These are phyloP conservation scores for Rhabdophis nuchalis DNA, from an alignment of 2,797 vertebrate species.

Conservation along the genomic window DNA sequence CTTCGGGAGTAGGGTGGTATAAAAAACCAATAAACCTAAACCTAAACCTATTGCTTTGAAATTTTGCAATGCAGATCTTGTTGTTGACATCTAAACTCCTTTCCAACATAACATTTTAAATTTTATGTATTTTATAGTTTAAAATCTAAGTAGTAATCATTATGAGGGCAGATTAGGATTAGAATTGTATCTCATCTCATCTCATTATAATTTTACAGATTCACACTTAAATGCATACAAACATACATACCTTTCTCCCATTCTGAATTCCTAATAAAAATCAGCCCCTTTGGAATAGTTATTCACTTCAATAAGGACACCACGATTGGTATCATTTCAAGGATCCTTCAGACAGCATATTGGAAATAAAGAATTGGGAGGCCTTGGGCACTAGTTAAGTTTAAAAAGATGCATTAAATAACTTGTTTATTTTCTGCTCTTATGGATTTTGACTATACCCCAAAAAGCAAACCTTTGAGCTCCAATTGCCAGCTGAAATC, in stretches of 20 bases:
- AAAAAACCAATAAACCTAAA: no score
- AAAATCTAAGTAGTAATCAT: neutral
- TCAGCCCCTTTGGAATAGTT: neutral
- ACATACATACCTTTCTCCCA: neutral
- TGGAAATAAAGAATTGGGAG: neutral
- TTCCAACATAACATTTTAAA: neutral
- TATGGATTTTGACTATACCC: neutral
- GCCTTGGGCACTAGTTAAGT: neutral
- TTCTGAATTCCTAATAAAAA: neutral
- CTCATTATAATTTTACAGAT: neutral
- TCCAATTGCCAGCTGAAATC: neutral
- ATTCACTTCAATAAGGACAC: neutral
- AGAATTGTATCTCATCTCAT: neutral
- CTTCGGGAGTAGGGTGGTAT: no score
- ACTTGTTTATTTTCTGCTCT: neutral
- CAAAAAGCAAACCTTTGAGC: neutral
- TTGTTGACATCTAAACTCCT: neutral
- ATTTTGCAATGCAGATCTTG: neutral
- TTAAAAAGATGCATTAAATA: neutral
- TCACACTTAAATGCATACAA: neutral
- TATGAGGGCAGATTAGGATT: neutral
- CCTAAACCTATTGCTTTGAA: neutral
- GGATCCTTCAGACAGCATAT: neutral
- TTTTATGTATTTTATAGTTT: neutral
- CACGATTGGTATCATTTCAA: neutral